Conservation (phyloP, 92 coral and sea anemone genomes). For the Micromussa lordhowensis region DNA sequence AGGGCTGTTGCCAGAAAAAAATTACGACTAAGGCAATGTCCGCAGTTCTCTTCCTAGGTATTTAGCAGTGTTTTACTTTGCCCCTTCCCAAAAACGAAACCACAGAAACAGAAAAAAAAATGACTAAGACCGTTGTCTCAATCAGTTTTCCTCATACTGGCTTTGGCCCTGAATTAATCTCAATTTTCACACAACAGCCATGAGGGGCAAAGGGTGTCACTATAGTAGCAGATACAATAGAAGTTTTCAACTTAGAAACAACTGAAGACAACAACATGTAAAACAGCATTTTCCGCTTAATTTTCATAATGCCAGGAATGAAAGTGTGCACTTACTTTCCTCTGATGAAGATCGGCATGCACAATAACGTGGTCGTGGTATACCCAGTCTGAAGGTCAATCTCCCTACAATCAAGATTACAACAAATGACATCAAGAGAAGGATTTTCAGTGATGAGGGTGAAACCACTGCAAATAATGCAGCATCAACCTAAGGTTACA, state of each 20-base stretch:
- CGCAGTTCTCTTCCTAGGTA: too few species aligned
- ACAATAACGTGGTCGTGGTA: conserved; percentile 89
- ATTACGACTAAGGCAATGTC: too few species aligned
- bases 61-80: too few species aligned
- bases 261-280: background rate
- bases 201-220: too few species aligned
- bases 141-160: too few species aligned
- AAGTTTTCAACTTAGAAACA: background rate
- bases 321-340: conserved; percentile 79
- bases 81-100: too few species aligned
- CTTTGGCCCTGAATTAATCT: too few species aligned
- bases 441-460: background rate
- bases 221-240: too few species aligned
- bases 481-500: background rate
- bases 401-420: conserved; percentile 62
- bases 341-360: conserved; percentile 98
- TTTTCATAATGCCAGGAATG: background rate
- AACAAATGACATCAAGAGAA: background rate
- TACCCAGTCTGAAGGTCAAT: conserved; percentile 98
- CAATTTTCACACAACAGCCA: too few species aligned
- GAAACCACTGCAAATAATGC: background rate
- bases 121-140: too few species aligned
- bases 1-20: too few species aligned
- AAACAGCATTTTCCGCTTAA: background rate
- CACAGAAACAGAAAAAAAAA: too few species aligned